These are phyloP conservation scores for Neotoxoptera formosana DNA, from an alignment of 1,140 invertebrate genomes.

Conservation along the genomic window DNA sequence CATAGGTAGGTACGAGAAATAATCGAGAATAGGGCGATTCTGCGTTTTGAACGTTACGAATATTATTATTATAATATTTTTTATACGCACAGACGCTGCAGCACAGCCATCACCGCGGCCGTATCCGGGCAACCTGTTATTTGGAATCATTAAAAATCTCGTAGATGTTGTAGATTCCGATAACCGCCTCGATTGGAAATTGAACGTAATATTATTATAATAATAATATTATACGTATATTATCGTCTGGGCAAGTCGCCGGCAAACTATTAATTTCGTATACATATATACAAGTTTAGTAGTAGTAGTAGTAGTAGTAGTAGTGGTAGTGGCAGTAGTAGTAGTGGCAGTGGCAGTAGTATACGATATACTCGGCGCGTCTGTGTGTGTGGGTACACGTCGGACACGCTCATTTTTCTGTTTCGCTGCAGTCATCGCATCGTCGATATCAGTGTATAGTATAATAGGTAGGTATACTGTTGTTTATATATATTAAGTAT, in stretches of 20 bases:
- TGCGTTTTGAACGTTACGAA: not conserved
- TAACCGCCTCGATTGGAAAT: not conserved
- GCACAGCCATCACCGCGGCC: not conserved
- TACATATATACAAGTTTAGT: not conserved
- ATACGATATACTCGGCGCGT: not conserved
- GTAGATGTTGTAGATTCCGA: not conserved
- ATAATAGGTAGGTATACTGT: too few species aligned
- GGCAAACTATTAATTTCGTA: conserved; percentile 25
- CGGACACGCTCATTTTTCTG: not conserved
- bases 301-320: too few species aligned
- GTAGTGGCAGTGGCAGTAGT: too few species aligned
- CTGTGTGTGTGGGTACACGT: not conserved
- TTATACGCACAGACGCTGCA: not conserved
- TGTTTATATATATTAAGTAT: not conserved
- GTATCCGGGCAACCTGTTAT: conserved; percentile 33
- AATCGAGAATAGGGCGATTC: not conserved
- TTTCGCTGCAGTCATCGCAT: not conserved
- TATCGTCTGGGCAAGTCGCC: not conserved
- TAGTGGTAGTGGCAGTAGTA: too few species aligned
- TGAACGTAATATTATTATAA: not conserved
- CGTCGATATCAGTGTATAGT: not conserved
- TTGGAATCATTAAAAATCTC: conserved; percentile 43
- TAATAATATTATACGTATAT: too few species aligned
- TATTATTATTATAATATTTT: not conserved
- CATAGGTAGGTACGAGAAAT: not conserved